Evolutionary conservation across 2,888 invertebrate genomes (phyloP), one percentile per base, ranked within the genome.

Genomic region (Molorchus minor): DNA sequence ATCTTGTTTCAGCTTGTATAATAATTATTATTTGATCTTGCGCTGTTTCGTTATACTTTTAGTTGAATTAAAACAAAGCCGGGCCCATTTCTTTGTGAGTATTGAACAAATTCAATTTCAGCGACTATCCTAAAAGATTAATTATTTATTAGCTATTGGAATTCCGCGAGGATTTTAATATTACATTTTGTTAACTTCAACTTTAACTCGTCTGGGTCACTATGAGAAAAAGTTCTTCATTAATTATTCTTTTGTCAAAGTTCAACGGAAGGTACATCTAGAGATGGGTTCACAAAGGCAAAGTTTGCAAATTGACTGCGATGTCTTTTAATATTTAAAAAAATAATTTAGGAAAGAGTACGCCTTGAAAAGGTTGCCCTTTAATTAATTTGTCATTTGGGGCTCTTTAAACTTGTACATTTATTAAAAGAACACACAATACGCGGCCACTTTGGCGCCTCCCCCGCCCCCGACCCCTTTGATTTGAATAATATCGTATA

Each of bases 31-130:
- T 52, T 52, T 52, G 52, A 40, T 52, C 52, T 41, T 17, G 17
- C 40, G 41, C 13, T 13, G 30, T 19, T 52, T 40, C 41, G 17
- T 52, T 52, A 40, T 36, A 36, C 17, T 41, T 30, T 29, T 17
- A 30, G 2, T 13, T n/a, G 29, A 52, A 52, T 29, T 13, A 41
- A 52, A 52, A 12, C 16, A 15, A 29, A n/a, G 12, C 20, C 16
- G 29, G 13, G 40, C 13, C 30, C 29, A 52, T 30, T 30, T 25
- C 30, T 30, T 17, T 38, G 13, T n/a, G 17, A 20, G n/a, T n/a
- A n/a, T 41, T 30, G 30, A 52, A 52, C 41, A 52, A 41, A 52
- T 52, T 41, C 52, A 52, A 52, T 52, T 41, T 40, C 19, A 52
- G 17, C 52, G 19, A 40, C 41, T 30, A 41, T 19, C 41, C 20